phyloP scores from a whole-genome alignment of 2,888 invertebrate genomes.

The Sinotaia quadrata region DNA sequence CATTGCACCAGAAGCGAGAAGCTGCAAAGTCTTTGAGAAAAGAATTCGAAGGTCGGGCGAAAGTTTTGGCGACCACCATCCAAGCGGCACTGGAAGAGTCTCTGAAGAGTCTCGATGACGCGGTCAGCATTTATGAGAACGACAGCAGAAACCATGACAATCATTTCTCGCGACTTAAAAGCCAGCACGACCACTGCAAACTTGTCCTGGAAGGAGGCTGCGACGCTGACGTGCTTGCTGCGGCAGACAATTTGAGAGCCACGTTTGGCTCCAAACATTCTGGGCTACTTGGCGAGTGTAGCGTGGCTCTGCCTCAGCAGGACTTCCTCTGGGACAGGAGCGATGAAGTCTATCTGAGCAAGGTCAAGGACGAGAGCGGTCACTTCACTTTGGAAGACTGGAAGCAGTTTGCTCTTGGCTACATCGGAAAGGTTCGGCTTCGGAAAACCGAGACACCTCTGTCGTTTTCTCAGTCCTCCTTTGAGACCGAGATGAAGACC shows the following conservation, averaged over 20 bases:
- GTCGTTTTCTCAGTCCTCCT: too few relatives aligned
- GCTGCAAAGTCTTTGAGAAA: background rate
- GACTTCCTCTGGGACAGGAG: background rate
- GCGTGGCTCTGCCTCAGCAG: too few relatives aligned
- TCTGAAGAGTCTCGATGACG: conserved; percentile 3
- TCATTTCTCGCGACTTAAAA: conserved; percentile 6
- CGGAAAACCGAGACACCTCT: too few relatives aligned
- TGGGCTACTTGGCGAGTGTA: background rate
- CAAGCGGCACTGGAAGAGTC: background rate
- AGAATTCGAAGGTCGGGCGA: background rate
- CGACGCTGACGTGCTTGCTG: conserved; percentile 8
- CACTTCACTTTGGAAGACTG: background rate
- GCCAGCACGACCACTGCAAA: conserved; percentile 12
- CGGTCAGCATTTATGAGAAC: conserved; percentile 5
- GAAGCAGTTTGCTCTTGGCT: background rate
- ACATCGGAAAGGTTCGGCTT: background rate
- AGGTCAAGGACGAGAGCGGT: background rate
- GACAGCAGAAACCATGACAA: conserved; percentile 2
- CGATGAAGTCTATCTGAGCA: background rate
- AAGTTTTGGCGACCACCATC: background rate
- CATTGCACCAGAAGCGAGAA: background rate
- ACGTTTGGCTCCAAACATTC: background rate
- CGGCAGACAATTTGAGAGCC: background rate
- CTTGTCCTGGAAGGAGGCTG: conserved; percentile 14
- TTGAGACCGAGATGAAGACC: too few relatives aligned